phyloP scores from a whole-genome alignment of 2,797 vertebrate genomes.

The Micromesistius poutassou region DNA sequence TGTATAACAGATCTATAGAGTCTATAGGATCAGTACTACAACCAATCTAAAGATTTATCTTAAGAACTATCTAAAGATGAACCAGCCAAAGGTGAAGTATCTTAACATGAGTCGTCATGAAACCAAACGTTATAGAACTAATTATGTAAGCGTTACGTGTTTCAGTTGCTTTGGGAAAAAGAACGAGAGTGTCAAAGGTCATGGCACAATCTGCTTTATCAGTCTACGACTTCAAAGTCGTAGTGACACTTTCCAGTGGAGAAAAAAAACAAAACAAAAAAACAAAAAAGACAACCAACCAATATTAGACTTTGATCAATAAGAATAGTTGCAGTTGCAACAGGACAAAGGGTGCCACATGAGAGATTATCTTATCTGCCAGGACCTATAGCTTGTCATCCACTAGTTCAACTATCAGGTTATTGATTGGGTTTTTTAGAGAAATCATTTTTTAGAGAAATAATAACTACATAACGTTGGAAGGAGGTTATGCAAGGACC shows the following conservation, averaged over 20 bases:
- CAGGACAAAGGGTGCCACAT: background rate
- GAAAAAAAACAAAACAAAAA: no score
- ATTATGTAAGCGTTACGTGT: no score
- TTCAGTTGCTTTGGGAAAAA: background rate
- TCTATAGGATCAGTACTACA: background rate
- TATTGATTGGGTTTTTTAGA: background rate
- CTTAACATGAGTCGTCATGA: no score
- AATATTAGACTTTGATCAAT: conserved; percentile 8
- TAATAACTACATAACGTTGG: no score
- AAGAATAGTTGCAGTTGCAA: background rate
- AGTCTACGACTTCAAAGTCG: no score
- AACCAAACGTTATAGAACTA: background rate
- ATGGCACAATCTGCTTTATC: background rate
- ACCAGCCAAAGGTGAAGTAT: no score
- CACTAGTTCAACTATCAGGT: background rate
- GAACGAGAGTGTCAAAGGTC: background rate
- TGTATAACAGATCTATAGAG: background rate
- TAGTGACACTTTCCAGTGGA: background rate
- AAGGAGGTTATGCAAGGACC: background rate
- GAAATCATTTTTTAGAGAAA: background rate
- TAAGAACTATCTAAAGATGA: background rate
- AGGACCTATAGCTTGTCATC: background rate
- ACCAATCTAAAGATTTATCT: background rate
- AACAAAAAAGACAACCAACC: background rate
- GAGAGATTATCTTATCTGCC: background rate